Base-by-base conservation (phyloP, 2,888 invertebrate species). In the Branchellion lobata region DNA sequence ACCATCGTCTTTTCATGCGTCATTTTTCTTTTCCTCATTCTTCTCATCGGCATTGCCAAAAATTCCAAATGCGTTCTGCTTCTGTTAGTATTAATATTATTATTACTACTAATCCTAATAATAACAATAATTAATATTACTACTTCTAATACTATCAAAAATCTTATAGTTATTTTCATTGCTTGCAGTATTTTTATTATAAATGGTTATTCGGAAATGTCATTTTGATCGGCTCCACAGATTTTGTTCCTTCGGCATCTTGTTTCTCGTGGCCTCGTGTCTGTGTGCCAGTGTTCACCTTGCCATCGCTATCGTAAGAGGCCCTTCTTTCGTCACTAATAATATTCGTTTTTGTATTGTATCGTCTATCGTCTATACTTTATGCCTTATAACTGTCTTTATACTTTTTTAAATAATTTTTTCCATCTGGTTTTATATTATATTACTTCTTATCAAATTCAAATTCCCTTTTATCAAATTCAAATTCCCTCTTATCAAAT, bases 181-280 rank as follows among this genome's bases (percentile, higher is more conserved):
- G 40, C 14, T 40, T 40, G 40, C 14, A 40, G 40, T 40, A 40
- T 40, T 5, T 14, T 40, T 40, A 14, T 8, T 5, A 40, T 40
- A 40, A 40, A 5, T 40, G 40, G n/a, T n/a, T n/a, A n/a, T n/a
- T n/a, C n/a, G n/a, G n/a, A n/a, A n/a, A n/a, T n/a, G n/a, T n/a
- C n/a, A n/a, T n/a, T n/a, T n/a, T n/a, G 14, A 40, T 14, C 40
- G 40, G 40, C 40, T 40, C 11, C 79, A 18, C 79, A 83, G 83
- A 27, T 83, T 83, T 71, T 82, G 82, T 78, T 81, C 83, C 1
- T 80, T 81, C 75, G 83, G 83, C 18, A 84, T 93, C 29, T 90
- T 96, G 85, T 94, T 94, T 51, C 93, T 96, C 51, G 93, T 94
- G 83, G 91, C 93, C 80, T 94, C 94, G 82, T 96, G 95, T 93